Percentiles rank a stretch among this genome's conserved stretches.
phyloP scores from a whole-genome alignment of 2,797 vertebrate species.

The Sardinella longiceps region DNA sequence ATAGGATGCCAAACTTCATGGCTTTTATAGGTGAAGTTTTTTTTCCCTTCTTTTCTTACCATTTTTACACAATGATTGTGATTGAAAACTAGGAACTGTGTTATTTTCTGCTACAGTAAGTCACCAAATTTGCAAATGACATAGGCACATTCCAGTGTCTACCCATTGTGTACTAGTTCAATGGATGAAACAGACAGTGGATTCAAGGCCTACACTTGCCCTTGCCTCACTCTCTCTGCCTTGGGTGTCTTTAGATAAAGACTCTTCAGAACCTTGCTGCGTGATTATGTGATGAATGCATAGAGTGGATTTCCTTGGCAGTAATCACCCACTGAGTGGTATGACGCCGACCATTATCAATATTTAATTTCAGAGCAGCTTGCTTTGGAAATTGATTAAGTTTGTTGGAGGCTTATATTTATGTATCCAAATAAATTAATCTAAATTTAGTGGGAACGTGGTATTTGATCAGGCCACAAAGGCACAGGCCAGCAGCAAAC shows the following conservation, averaged over 20 bases:
- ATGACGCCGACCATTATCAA: background rate
- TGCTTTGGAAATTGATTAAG: background rate
- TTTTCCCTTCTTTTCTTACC: background rate
- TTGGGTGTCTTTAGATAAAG: too few relatives aligned
- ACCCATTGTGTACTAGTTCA: too few relatives aligned
- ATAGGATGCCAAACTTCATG: conserved; percentile 41
- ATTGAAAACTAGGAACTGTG: too few relatives aligned
- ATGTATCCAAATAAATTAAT: conserved; percentile 2
- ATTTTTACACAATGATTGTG: background rate
- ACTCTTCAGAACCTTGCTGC: too few relatives aligned
- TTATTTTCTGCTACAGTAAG: too few relatives aligned
- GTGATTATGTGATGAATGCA: too few relatives aligned
- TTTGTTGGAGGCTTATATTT: background rate
- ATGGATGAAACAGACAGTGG: too few relatives aligned
- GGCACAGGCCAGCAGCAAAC: conserved; percentile 44
- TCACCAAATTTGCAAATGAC: too few relatives aligned
- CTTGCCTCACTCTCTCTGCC: too few relatives aligned
- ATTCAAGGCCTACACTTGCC: too few relatives aligned
- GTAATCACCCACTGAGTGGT: background rate
- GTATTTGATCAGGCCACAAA: conserved; percentile 16
- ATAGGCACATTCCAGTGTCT: too few relatives aligned
- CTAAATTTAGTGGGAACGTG: background rate
- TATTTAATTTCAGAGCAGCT: background rate
- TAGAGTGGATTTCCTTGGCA: too few relatives aligned
- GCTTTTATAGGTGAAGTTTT: background rate